Evolutionary conservation across 2,113 vertebrate species (phyloP).

Genomic region (Anoplopoma fimbria): DNA sequence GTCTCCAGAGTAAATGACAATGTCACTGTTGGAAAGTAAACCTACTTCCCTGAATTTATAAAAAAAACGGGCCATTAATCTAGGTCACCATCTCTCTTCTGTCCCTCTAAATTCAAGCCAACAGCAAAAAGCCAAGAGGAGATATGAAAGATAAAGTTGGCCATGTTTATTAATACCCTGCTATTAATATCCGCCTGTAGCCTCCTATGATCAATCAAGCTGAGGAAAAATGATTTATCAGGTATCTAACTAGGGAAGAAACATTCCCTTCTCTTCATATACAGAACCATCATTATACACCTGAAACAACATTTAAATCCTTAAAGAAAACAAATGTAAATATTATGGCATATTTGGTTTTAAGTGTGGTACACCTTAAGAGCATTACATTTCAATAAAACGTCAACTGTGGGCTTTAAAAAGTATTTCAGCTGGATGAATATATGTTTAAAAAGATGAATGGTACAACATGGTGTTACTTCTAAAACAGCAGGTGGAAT

Average conservation of each 20-base stretch:
- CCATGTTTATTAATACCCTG: conserved; percentile 25
- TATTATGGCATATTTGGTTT: not conserved
- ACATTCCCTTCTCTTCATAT: not conserved
- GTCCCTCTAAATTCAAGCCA: conserved; percentile 28
- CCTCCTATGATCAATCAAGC: conserved; percentile 8
- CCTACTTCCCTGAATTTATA: conserved; percentile 75
- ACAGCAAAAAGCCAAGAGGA: conserved; percentile 13
- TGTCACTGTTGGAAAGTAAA: conserved; percentile 66
- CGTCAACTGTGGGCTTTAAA: not conserved
- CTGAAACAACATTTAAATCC: not conserved
- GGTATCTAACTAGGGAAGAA: not conserved
- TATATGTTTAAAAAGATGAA: not conserved
- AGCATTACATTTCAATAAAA: not conserved
- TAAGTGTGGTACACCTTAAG: too few relatives aligned
- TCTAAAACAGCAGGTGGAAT: not conserved
- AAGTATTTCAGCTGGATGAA: not conserved
- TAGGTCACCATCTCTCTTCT: conserved; percentile 73
- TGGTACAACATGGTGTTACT: not conserved
- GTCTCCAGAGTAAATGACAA: conserved; percentile 76
- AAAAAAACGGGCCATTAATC: conserved; percentile 79
- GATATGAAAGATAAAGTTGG: conserved; percentile 35
- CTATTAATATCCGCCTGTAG: conserved; percentile 32
- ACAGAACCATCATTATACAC: not conserved
- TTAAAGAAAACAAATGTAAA: not conserved
- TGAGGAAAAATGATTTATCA: not conserved